Evolutionary conservation across 1,140 invertebrate species (phyloP).

Genomic region (Drosophila fuyamai): DNA sequence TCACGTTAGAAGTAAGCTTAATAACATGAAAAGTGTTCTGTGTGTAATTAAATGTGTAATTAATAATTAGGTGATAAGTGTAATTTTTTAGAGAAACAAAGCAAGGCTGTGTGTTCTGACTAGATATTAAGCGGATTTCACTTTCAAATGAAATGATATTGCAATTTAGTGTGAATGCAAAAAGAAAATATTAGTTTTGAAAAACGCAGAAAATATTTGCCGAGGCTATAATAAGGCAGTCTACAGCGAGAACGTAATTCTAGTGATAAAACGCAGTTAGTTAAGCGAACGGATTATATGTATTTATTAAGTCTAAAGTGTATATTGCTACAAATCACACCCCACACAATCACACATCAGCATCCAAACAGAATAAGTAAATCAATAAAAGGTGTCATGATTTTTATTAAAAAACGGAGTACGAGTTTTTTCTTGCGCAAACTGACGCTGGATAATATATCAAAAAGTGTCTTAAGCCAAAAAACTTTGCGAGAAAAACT

Average conservation of each 20-base stretch:
- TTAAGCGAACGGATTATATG: constrained; percentile 64
- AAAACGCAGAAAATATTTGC: constrained; percentile 42
- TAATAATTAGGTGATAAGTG: constrained; percentile 59
- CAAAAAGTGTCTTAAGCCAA: constrained; percentile 56
- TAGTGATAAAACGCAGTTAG: constrained; percentile 72
- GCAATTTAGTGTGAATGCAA: constrained; percentile 24
- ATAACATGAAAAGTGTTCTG: constrained; percentile 18
- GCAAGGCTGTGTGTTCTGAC: constrained; percentile 84
- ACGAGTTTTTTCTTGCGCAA: constrained; percentile 37
- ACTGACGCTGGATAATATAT: constrained; percentile 64
- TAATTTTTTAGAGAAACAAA: constrained; percentile 84
- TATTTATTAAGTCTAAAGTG: constrained; percentile 52
- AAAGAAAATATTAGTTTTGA: constrained; percentile 8
- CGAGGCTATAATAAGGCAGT: constrained; percentile 48
- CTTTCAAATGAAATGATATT: constrained; percentile 18
- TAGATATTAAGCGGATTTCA: constrained; percentile 57
- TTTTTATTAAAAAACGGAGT: constrained; percentile 65
- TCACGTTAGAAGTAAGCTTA: constrained; percentile 42
- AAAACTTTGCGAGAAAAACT: constrained; percentile 45
- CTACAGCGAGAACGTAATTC: constrained; percentile 74
- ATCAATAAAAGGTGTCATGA: constrained; percentile 82
- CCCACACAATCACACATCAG: constrained; percentile 28
- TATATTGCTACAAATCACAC: constrained; percentile 50
- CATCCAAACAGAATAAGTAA: constrained; percentile 59
- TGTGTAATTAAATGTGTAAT: constrained; percentile 73